Base-by-base conservation (phyloP, 2,797 vertebrate species). In the Ficedula albicollis region DNA sequence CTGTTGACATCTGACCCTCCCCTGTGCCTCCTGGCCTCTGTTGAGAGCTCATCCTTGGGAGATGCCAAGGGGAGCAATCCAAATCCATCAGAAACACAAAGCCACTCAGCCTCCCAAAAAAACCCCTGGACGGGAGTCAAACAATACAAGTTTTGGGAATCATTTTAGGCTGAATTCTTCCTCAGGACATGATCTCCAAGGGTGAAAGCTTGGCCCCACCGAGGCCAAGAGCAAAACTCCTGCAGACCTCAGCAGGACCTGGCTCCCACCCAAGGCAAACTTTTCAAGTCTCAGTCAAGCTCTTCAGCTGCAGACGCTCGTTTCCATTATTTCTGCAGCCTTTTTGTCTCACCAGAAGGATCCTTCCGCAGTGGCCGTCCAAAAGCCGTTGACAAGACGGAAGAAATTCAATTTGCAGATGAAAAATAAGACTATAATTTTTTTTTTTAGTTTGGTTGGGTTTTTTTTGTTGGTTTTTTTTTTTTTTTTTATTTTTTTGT, bases 241-340 rank as follows among this genome's bases (percentile, higher is more conserved):
- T 89, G 78, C 82, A 87, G 81, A 87, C 84, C 70, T 96, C 96
- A 76, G 84, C 91, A 79, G 94, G 84, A 78, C 43, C 75, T 94
- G 95, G 95, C 76, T 84, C 30, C 44, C 26, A 69, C 44, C 92
- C 91, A 94, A 96, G 89, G 78, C 44, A 95, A 96, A 91, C 91
- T 90, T 67, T 39, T 52, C 72, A 56, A 92, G 78, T 60, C 75
- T 76, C 55, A 76, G 63, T 66, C 82, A 87, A 72, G 51, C 55
- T 90, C 36, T 76, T 90, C 88, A 87, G 75, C 81, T 93, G 81
- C 64, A 91, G 81, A 89, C 8, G 0, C 74, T 87, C 7, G 21
- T 77, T 70, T 77, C 89, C 84, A 55, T 66, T 92, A 73, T 69
- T 94, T 88, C 54, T 72, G 69, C 60, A 88, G 93, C 62, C 58